Evolutionary conservation across 2,797 vertebrate species (phyloP), one percentile per base, ranked within the genome.

Genomic region (Sorex maritimensis): DNA sequence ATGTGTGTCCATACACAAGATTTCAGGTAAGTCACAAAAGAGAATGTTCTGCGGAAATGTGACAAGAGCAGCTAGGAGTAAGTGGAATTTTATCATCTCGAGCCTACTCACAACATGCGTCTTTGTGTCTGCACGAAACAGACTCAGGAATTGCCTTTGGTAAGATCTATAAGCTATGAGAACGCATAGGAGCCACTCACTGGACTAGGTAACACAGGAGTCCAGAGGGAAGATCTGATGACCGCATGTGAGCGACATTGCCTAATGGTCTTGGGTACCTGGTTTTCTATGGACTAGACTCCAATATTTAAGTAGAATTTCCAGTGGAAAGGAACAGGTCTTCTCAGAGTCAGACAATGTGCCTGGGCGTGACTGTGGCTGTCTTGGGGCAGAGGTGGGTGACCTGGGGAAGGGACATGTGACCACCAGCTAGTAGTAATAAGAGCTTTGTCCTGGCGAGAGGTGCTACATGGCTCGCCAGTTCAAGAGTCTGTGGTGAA

Each of bases 21-120:
- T 12, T 86, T 94, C 86, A 84, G n/a, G 4, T 30, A 73, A 80
- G 80, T 88, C 34, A 68, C 15, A 63, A 78, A 71, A 71, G 19
- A 17, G 34, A 78, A 34, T 12, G 58, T 38, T 41, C n/a, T 74
- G 28, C 3, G 69, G 79, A 86, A 90, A 65, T 34, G 79, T 1
- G n/a, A 83, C 61, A 19, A 71, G 19, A 55, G 24, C 11, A 84
- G 14, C 46, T 52, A 38, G 6, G 71, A 93, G 86, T 73, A 75
- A 75, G 30, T 78, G n/a, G 30, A 30, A 83, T 61, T 61, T 49
- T 68, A 38, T 87, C 73, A 38, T 52, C 30, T 71, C 7, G 19
- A 41, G 83, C 26, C 17, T 58, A 26, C 24, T 41, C 58, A 15
- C 17, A 21, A 82, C 34, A 38, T 52, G 8, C 14, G 7, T 81